Evolutionary conservation across 2,888 invertebrate species (phyloP).

Genomic region (Idaea aversata): DNA sequence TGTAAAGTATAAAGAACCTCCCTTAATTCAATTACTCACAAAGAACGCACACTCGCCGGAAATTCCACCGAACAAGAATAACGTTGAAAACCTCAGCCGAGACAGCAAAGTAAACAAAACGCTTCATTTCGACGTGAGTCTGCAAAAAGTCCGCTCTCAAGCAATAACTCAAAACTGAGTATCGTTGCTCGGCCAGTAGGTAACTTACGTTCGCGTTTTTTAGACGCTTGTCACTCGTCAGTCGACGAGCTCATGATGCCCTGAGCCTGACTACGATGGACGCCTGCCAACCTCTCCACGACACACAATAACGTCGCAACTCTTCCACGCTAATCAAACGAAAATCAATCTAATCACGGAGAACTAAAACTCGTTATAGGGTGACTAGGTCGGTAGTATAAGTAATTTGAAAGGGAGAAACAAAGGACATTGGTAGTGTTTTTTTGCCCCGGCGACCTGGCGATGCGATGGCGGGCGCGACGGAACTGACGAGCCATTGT

Average conservation of each 20-base stretch:
- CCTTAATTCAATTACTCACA: neutral
- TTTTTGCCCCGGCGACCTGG: conserved; percentile 77
- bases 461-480: conserved; percentile 50
- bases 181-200: conserved; percentile 55
- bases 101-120: conserved; percentile 57
- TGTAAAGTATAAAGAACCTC: neutral
- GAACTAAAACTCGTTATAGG: conserved; percentile 5
- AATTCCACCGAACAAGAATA: conserved; percentile 34
- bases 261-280: conserved; percentile 72
- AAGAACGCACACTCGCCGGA: conserved; percentile 7
- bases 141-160: conserved; percentile 44
- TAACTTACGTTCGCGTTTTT: conserved; percentile 72
- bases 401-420: conserved; percentile 5
- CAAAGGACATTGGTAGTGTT: conserved; percentile 67
- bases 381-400: conserved; percentile 34
- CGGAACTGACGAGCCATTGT: conserved; percentile 77
- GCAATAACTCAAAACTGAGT: conserved; percentile 73
- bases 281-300: conserved; percentile 68
- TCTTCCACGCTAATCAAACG: neutral
- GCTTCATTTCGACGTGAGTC: conserved; percentile 40
- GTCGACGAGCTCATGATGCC: conserved; percentile 71
- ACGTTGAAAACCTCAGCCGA: conserved; percentile 27
- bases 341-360: conserved; percentile 18
- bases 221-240: conserved; percentile 75
- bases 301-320: conserved; percentile 31